Conservation (phyloP, 2,888 invertebrate genomes). For the Acronicta leporina region DNA sequence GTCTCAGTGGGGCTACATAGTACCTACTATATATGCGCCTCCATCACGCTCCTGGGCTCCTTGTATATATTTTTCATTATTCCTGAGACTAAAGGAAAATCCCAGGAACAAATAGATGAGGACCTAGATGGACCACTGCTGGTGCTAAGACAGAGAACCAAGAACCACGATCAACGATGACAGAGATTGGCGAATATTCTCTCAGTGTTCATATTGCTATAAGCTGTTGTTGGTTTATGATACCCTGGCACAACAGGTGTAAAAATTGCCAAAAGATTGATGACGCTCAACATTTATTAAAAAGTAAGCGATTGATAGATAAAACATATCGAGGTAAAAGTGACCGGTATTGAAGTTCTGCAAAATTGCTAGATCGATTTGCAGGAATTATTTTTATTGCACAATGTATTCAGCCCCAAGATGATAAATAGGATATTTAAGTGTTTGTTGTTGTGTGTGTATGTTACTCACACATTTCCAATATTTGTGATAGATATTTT, state of each 20-base stretch:
- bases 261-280: constrained; percentile 40
- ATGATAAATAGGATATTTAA: not conserved
- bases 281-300: constrained; percentile 41
- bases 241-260: constrained; percentile 32
- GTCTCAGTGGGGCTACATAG: constrained; percentile 78
- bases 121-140: constrained; percentile 75
- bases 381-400: constrained; percentile 11
- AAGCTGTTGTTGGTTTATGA: constrained; percentile 33
- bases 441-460: not conserved
- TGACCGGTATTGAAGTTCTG: constrained; percentile 11
- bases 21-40: constrained; percentile 81
- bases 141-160: constrained; percentile 55
- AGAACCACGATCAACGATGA: constrained; percentile 74
- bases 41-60: constrained; percentile 77
- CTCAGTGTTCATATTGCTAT: constrained; percentile 50
- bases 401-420: constrained; percentile 3
- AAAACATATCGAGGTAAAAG: constrained; percentile 46
- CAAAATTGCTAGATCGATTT: constrained; percentile 3
- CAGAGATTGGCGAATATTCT: constrained; percentile 62
- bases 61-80: constrained; percentile 72
- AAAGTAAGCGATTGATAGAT: constrained; percentile 24
- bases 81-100: constrained; percentile 81
- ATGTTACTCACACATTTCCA: not conserved
- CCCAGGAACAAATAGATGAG: constrained; percentile 76
- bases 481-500: constrained; percentile 26